phyloP scores from a whole-genome alignment of 2,888 invertebrate genomes.

The Diarsia dahlii region DNA sequence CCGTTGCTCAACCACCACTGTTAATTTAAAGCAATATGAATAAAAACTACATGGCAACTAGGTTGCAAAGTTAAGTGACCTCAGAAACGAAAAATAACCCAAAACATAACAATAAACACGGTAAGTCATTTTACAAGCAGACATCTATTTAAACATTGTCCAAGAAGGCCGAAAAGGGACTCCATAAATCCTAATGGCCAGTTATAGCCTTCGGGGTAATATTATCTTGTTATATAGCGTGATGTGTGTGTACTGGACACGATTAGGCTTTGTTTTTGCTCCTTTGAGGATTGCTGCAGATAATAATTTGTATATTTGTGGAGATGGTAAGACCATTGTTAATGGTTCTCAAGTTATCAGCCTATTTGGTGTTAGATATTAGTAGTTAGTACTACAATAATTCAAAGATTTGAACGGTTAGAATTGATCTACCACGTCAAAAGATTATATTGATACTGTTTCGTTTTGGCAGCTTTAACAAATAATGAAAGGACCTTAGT shows the following conservation, averaged over 20 bases:
- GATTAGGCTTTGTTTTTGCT: constrained; percentile 18
- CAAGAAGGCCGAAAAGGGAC: constrained; percentile 47
- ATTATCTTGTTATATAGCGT: constrained; percentile 50
- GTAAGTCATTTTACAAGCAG: constrained; percentile 27
- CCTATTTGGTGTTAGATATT: neutral
- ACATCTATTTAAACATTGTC: constrained; percentile 46
- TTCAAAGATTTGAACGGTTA: neutral
- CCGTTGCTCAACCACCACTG: neutral
- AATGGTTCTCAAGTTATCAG: neutral
- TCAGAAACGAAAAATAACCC: neutral
- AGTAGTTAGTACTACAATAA: too few relatives aligned
- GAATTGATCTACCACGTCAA: neutral
- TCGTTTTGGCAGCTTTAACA: too few relatives aligned
- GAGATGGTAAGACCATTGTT: neutral
- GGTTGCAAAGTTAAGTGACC: neutral
- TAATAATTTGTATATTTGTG: neutral
- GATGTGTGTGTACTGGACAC: constrained; percentile 35
- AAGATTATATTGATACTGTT: too few relatives aligned
- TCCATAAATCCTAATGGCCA: constrained; percentile 54
- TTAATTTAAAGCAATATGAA: neutral
- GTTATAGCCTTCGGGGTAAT: constrained; percentile 49
- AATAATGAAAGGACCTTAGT: too few relatives aligned
- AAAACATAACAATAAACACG: constrained; percentile 18
- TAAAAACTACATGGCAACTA: neutral
- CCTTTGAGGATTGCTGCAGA: constrained; percentile 16